Percentiles rank a stretch among this genome's conserved stretches.
phyloP scores from a whole-genome alignment of 2,888 invertebrate genomes.

The Tetrapedia diversipes region DNA sequence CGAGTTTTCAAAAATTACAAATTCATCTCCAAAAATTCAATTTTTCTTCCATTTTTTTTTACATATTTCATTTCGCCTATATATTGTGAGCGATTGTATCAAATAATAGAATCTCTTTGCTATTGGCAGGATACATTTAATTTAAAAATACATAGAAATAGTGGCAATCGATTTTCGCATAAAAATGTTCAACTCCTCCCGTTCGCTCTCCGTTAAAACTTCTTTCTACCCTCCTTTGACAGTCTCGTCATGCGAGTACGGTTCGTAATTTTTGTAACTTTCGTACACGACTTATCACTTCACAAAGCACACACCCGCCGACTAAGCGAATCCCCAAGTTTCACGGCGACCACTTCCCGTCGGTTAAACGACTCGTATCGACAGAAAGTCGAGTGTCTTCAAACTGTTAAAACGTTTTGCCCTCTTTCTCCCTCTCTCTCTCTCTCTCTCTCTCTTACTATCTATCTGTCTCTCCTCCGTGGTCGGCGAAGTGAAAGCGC shows the following conservation, averaged over 20 bases:
- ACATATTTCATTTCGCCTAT: too few relatives aligned
- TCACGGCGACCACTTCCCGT: slow-evolving; percentile 16
- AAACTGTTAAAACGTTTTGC: slow-evolving; percentile 48
- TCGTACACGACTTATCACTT: slow-evolving; percentile 8
- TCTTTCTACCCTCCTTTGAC: too few relatives aligned
- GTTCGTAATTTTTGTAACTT: neutral
- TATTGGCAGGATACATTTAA: too few relatives aligned
- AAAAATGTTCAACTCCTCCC: too few relatives aligned
- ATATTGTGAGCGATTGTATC: too few relatives aligned
- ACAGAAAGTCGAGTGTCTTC: slow-evolving; percentile 60
- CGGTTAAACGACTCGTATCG: slow-evolving; percentile 65
- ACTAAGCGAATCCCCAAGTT: slow-evolving; percentile 20
- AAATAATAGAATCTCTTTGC: too few relatives aligned
- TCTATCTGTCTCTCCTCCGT: slow-evolving; percentile 13
- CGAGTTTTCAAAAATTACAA: too few relatives aligned
- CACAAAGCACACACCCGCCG: slow-evolving; percentile 9
- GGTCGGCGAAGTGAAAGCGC: slow-evolving; percentile 56
- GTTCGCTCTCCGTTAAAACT: neutral
- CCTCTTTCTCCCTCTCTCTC: neutral
- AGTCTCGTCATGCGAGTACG: neutral
- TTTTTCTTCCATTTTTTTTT: too few relatives aligned
- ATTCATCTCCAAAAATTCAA: too few relatives aligned
- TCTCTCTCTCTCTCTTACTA: slow-evolving; percentile 9
- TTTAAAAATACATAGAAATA: too few relatives aligned
- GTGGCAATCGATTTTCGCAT: too few relatives aligned